These are phyloP conservation scores for Larimichthys crocea DNA, from an alignment of 2,113 vertebrate genomes.

Conservation along the genomic window DNA sequence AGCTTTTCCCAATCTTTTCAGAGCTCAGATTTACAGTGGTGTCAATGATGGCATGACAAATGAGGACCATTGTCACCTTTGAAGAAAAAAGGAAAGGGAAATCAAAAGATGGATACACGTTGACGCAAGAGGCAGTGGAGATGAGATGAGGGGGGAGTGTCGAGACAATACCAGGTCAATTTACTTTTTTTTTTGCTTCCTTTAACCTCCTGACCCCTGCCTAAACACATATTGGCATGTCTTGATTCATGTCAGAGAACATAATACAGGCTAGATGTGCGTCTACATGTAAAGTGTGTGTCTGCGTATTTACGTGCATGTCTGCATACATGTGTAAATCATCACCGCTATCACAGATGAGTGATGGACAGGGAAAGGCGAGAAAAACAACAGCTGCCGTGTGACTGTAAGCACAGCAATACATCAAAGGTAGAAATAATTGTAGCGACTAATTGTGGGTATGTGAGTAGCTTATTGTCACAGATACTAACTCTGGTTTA, in stretches of 20 bases:
- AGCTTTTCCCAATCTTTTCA: slow-evolving; percentile 46
- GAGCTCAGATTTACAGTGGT: slow-evolving; percentile 56
- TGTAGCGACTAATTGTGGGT: slow-evolving; percentile 1
- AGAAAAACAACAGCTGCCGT: slow-evolving; percentile 33
- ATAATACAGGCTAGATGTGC: slow-evolving; percentile 11
- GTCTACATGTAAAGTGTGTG: not conserved
- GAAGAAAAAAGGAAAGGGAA: slow-evolving; percentile 28
- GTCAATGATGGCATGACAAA: slow-evolving; percentile 64
- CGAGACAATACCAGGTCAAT: slow-evolving; percentile 21
- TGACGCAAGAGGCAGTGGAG: not conserved
- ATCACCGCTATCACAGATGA: slow-evolving; percentile 4
- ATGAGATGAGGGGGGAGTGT: slow-evolving; percentile 7
- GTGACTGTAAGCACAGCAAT: slow-evolving; percentile 14
- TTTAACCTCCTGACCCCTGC: slow-evolving; percentile 31
- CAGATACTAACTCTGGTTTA: not conserved
- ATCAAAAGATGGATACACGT: slow-evolving; percentile 45
- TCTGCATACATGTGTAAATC: slow-evolving; percentile 13
- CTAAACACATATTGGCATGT: slow-evolving; percentile 21
- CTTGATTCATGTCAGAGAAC: slow-evolving; percentile 56
- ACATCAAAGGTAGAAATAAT: slow-evolving; percentile 44
- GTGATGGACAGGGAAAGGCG: slow-evolving; percentile 8
- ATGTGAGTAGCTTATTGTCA: not conserved
- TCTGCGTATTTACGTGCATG: not conserved
- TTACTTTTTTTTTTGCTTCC: not conserved
- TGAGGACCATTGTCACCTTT: slow-evolving; percentile 60